Base-by-base conservation (phyloP, 2,113 vertebrate species). In the Hemiscyllium ocellatum region DNA sequence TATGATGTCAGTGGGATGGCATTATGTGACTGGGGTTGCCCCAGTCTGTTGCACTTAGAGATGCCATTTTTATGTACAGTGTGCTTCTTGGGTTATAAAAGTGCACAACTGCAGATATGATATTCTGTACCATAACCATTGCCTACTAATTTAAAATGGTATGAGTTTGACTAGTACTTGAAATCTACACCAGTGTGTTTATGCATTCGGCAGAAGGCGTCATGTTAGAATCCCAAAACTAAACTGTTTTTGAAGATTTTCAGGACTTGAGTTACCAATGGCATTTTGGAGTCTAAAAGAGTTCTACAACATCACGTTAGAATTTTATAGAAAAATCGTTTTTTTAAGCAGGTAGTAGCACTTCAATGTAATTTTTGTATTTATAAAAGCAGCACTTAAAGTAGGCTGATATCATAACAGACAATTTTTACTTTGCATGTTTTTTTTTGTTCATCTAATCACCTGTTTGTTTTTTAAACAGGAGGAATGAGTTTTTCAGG, bases 401-500 rank as follows among this genome's bases (percentile, higher is more conserved):
- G 26, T 66, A 3, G 7, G 61, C 1, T 66, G 22, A 22, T 66
- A 37, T 83, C 19, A 47, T 33, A 93, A 37, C 5, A 5, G 22
- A 66, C 22, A 93, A 65, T 93, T 93, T 13, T 65, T 89, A 2
- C n/a, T 17, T 22, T 83, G 13, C n/a, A 37, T 37, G 20, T 20
- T 93, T 91, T n/a, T 83, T 83, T 17, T 93, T 47, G 17, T 91
- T 61, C 61, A 66, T 37, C 89, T 91, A 65, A 91, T n/a, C 20
- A 66, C 56, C 19, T 6, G n/a, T 93, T 93, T 93, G 15, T 91
- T 17, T 6, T 13, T 42, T 37, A 66, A 33, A 76, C 37, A 95
- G 94, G 69, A 95, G 94, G 68, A 72, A 95, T 95, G 94, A 95
- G 13, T 72, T 76, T 72, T 95, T 69, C 68, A 50, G 94, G 50